Evolutionary conservation across 2,113 vertebrate genomes (phyloP).

Genomic region (Rousettus leschenaultii): DNA sequence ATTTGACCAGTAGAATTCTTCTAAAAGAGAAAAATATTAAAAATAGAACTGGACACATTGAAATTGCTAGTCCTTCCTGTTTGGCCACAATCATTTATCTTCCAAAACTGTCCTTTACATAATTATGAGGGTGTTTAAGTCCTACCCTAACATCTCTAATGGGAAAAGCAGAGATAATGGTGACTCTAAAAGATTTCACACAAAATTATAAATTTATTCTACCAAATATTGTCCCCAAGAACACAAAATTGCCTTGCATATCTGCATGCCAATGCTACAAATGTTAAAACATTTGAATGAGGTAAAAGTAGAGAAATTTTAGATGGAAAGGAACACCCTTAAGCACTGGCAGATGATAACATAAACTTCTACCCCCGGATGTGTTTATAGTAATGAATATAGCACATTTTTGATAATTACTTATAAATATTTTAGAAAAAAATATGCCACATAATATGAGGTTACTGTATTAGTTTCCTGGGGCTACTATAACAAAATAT

Average conservation of each 20-base stretch:
- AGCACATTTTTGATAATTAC: neutral
- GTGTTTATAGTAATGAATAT: neutral
- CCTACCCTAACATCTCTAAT: neutral
- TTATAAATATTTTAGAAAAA: neutral
- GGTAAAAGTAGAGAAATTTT: neutral
- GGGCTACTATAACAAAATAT: neutral
- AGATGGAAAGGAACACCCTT: neutral
- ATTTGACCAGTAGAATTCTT: slow-evolving; percentile 14
- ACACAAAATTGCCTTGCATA: neutral
- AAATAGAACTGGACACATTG: neutral
- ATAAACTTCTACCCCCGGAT: neutral
- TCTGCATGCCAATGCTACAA: neutral
- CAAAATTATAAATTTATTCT: neutral
- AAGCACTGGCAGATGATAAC: neutral
- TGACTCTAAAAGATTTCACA: slow-evolving; percentile 4
- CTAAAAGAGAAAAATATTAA: neutral
- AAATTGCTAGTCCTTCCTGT: slow-evolving; percentile 7
- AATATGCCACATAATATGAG: neutral
- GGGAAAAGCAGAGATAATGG: neutral
- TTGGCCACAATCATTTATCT: neutral
- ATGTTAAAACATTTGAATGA: neutral
- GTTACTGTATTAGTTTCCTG: neutral
- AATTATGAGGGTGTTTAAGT: neutral
- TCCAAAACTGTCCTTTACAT: neutral
- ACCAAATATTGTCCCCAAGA: neutral